Evolutionary conservation across 2,797 vertebrate species (phyloP), one percentile per base, ranked within the genome.

Genomic region (Philypnodon macrostomus): DNA sequence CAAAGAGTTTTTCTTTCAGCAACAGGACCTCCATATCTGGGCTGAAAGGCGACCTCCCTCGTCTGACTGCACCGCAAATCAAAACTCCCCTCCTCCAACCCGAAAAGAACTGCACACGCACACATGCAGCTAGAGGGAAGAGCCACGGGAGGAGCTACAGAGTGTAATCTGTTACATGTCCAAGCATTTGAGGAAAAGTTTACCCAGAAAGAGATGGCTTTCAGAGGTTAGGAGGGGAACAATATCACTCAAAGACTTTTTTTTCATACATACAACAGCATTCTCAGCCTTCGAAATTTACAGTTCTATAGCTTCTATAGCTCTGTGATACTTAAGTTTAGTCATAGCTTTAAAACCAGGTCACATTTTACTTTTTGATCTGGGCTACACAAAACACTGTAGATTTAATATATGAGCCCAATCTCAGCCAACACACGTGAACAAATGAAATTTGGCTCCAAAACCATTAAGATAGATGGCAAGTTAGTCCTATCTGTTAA

Each of bases 31-130:
- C 73, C 70, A 73, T 77, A 80, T 76, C 75, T 74, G 70, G 39
- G 42, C 67, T 74, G 79, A 69, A 82, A 82, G 60, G 64, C 77
- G 67, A 85, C 70, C 81, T 85, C 72, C 77, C 69, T 76, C 62
- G 57, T 70, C 73, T 58, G 61, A 74, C 71, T 79, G 71, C 74
- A 45, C 69, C 19, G 58, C 69, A 77, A 71, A 75, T 73, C 67
- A 72, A 72, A 73, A 70, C 46, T 79, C 79, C 80, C 80, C 70
- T 73, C 73, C 72, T 73, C 72, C 73, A 71, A 69, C 67, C 60
- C 34, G 48, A 51, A 70, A 45, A 60, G 19, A 47, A 42, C 40
- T 44, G 41, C 53, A 47, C 56, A 49, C 51, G 46, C 57, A 58
- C 15, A 55, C 47, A 50, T 38, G 52, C 49, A 34, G 67, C 47